phyloP scores from a whole-genome alignment of 2,797 vertebrate genomes.

The Xenops minutus region DNA sequence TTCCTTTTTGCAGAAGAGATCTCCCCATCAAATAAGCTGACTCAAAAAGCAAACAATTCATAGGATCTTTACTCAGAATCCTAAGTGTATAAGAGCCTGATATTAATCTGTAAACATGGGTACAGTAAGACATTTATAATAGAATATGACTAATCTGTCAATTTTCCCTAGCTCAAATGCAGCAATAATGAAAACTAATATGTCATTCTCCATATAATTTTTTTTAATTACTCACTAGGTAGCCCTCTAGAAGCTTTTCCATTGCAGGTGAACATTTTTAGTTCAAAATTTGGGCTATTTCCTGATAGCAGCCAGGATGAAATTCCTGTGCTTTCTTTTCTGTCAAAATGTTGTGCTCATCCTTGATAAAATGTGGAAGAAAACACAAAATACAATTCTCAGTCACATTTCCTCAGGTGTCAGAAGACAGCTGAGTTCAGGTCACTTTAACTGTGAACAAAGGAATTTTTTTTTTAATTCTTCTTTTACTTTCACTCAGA shows the following conservation, averaged over 20 bases:
- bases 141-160: not conserved
- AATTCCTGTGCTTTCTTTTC: not conserved
- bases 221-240: not conserved
- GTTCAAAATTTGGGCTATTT: not conserved
- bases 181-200: not conserved
- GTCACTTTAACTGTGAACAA: not conserved
- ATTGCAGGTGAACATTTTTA: not conserved
- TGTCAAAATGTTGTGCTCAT: not conserved
- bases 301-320: not conserved
- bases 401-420: not conserved
- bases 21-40: not conserved
- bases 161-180: not conserved
- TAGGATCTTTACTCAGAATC: not conserved
- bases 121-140: not conserved
- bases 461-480: not conserved
- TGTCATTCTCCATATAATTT: not conserved
- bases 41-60: constrained; percentile 25
- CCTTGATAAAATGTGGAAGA: not conserved
- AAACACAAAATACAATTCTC: not conserved
- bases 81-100: not conserved
- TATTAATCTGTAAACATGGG: not conserved
- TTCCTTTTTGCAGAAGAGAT: not conserved
- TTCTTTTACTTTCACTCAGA: not conserved
- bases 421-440: not conserved
- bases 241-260: not conserved